A percentile compares a stretch with the other conserved stretches of the same genome.
phyloP scores from a whole-genome alignment of 2,888 invertebrate genomes.

The Globia sparganii region DNA sequence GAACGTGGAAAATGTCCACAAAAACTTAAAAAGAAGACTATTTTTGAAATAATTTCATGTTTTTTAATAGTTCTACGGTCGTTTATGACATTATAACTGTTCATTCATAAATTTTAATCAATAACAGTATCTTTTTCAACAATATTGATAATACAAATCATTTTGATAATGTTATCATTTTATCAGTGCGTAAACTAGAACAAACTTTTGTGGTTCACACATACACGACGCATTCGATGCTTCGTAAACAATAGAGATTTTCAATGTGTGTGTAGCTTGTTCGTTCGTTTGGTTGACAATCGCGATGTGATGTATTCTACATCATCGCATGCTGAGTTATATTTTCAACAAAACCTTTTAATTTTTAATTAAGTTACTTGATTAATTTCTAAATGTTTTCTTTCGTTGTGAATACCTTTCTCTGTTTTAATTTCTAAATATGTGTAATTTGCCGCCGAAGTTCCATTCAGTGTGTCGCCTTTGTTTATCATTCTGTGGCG shows the following conservation, averaged over 20 bases:
- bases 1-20: neutral
- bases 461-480: conserved; percentile 98
- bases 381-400: conserved; percentile 90
- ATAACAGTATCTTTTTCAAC: conserved; percentile 26
- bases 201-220: conserved; percentile 81
- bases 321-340: conserved; percentile 90
- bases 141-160: conserved; percentile 68
- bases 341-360: conserved; percentile 89
- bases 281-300: conserved; percentile 90
- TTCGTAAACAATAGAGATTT: conserved; percentile 85
- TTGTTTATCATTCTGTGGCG: conserved; percentile 95
- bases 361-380: conserved; percentile 88
- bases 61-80: conserved; percentile 17
- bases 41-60: neutral
- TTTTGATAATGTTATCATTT: conserved; percentile 87
- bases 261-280: conserved; percentile 89
- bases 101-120: conserved; percentile 39
- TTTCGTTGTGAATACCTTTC: conserved; percentile 88
- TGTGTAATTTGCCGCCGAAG: conserved; percentile 97
- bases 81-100: neutral
- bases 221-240: conserved; percentile 79
- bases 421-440: conserved; percentile 92
- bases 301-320: conserved; percentile 90
- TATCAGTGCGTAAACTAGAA: conserved; percentile 86
- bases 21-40: neutral